Evolutionary conservation across 2,797 vertebrate species (phyloP).

Genomic region (Gouania willdenowi): DNA sequence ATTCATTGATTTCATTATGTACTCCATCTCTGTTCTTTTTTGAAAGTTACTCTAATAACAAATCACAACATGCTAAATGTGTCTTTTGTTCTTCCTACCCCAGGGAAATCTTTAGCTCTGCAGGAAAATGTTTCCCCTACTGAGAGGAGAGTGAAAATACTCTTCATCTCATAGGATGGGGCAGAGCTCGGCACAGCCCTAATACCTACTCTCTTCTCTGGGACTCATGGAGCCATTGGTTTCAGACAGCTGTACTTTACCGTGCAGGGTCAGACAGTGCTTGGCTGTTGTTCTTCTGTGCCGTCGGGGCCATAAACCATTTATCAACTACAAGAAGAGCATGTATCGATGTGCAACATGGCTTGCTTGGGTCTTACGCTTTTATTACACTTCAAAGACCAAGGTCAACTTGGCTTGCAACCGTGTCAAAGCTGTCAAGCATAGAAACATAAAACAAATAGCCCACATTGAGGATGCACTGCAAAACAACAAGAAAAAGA

Average conservation of each 20-base stretch:
- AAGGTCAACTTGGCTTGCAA: constrained; percentile 65
- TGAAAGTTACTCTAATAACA: constrained; percentile 24
- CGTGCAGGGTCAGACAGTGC: constrained; percentile 40
- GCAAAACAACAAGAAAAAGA: constrained; percentile 52
- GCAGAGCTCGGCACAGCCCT: constrained; percentile 16
- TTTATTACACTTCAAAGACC: constrained; percentile 69
- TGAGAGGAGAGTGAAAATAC: constrained; percentile 37
- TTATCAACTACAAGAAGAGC: constrained; percentile 58
- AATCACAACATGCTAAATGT: constrained; percentile 33
- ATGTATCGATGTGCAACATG: constrained; percentile 54
- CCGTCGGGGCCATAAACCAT: constrained; percentile 36
- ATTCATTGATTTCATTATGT: constrained; percentile 33
- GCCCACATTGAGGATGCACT: constrained; percentile 30
- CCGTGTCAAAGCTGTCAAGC: constrained; percentile 64
- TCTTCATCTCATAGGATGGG: constrained; percentile 29
- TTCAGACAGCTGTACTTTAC: constrained; percentile 46
- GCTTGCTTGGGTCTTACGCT: constrained; percentile 55
- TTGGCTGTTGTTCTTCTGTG: constrained; percentile 36
- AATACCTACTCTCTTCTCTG: constrained; percentile 34
- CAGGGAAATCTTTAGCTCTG: constrained; percentile 51
- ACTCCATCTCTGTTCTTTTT: constrained; percentile 18
- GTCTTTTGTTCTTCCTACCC: constrained; percentile 34
- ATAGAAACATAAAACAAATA: constrained; percentile 59
- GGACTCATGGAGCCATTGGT: constrained; percentile 15
- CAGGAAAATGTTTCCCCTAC: constrained; percentile 43